A percentile compares a stretch with the other conserved stretches of the same genome.
These are phyloP conservation scores for Phoxinus dragarum DNA, from an alignment of 2,797 vertebrate genomes.

Conservation along the genomic window DNA sequence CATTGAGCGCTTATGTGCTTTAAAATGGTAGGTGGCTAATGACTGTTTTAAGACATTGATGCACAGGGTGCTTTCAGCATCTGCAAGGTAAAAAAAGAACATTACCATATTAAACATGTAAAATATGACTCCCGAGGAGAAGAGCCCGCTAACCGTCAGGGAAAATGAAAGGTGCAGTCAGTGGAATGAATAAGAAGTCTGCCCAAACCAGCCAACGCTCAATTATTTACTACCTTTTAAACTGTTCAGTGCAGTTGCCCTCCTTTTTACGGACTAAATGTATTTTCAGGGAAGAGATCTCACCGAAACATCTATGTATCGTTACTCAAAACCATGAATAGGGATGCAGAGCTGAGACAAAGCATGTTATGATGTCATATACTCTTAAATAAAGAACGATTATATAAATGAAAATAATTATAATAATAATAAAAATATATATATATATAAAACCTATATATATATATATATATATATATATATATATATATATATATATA, in stretches of 20 bases:
- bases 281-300: slow-evolving; percentile 37
- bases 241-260: slow-evolving; percentile 37
- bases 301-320: slow-evolving; percentile 37
- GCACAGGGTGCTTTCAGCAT: slow-evolving; percentile 59
- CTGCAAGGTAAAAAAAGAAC: slow-evolving; percentile 66
- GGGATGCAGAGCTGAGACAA: neutral
- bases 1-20: slow-evolving; percentile 60
- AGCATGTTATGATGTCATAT: neutral
- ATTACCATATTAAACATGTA: slow-evolving; percentile 76
- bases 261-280: slow-evolving; percentile 36
- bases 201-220: slow-evolving; percentile 41
- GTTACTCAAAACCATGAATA: neutral
- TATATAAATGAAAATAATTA: neutral
- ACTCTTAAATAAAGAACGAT: neutral
- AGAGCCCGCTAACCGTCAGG: slow-evolving; percentile 56
- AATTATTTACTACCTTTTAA: slow-evolving; percentile 56
- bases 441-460: no score
- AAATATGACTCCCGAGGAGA: slow-evolving; percentile 71
- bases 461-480: no score
- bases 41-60: slow-evolving; percentile 62
- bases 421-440: no score
- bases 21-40: slow-evolving; percentile 68
- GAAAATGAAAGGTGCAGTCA: slow-evolving; percentile 48
- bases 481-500: no score
- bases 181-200: slow-evolving; percentile 44